phyloP scores from a whole-genome alignment of 2,888 invertebrate species.

The Synanthedon myopaeformis region DNA sequence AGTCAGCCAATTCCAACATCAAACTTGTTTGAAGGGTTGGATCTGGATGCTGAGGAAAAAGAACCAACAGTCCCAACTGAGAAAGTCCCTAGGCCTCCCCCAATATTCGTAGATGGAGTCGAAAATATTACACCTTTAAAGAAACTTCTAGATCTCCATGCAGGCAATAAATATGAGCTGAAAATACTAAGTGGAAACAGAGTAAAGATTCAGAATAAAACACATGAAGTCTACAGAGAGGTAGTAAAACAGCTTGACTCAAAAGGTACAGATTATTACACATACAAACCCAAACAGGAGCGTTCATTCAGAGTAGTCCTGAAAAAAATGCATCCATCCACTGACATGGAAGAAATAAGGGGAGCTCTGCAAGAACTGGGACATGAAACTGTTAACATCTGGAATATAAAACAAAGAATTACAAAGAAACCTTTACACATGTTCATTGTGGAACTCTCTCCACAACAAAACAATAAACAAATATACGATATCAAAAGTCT shows the following conservation, averaged over 20 bases:
- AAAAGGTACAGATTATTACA: conserved; percentile 7
- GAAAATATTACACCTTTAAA: conserved; percentile 1
- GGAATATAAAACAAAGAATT: conserved; percentile 5
- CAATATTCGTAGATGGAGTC: background rate
- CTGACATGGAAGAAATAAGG: conserved; percentile 7
- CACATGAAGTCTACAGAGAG: conserved; percentile 2
- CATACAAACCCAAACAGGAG: conserved; percentile 8
- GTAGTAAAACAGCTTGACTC: conserved; percentile 3
- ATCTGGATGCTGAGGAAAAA: background rate
- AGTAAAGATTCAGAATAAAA: conserved; percentile 4
- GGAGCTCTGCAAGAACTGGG: conserved; percentile 1
- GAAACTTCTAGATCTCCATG: background rate
- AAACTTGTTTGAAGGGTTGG: background rate
- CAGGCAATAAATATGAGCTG: background rate
- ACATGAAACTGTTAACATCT: conserved; percentile 3
- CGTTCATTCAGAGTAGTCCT: conserved; percentile 5
- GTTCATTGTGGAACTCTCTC: conserved; percentile 1
- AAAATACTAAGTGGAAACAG: conserved; percentile 1
- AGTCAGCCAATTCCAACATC: background rate
- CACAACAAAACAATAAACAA: background rate
- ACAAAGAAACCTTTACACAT: conserved; percentile 3
- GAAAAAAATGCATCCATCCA: conserved; percentile 8
- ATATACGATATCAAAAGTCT: background rate
- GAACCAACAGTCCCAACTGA: background rate
- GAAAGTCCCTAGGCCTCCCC: background rate